These are phyloP conservation scores for Campoletis raptor DNA, from an alignment of 2,888 invertebrate genomes.

Conservation along the genomic window DNA sequence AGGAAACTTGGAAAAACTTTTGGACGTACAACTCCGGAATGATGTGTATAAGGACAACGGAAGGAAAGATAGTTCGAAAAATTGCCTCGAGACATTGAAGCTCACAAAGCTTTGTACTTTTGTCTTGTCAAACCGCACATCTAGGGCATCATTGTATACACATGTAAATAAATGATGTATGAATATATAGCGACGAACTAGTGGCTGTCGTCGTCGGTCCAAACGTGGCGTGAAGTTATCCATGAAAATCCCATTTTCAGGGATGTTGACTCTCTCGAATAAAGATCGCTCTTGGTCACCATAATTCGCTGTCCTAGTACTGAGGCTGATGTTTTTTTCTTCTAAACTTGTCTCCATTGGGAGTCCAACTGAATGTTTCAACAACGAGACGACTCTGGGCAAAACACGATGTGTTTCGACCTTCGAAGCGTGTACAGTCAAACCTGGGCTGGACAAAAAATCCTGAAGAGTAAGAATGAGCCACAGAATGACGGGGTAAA, in stretches of 20 bases:
- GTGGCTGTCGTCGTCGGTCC: slow-evolving; percentile 52
- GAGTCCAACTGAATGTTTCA: slow-evolving; percentile 33
- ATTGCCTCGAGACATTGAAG: neutral
- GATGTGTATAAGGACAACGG: slow-evolving; percentile 3
- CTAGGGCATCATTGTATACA: neutral
- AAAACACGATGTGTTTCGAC: slow-evolving; percentile 42
- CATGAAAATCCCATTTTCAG: slow-evolving; percentile 78
- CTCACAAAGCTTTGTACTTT: neutral
- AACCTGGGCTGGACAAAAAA: slow-evolving; percentile 4
- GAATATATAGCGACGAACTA: slow-evolving; percentile 1
- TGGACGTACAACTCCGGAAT: neutral
- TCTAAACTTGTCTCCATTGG: slow-evolving; percentile 46
- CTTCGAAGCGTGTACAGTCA: slow-evolving; percentile 39
- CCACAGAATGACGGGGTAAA: slow-evolving; percentile 60
- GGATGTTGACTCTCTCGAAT: slow-evolving; percentile 74
- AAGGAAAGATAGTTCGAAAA: neutral
- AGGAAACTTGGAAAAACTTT: neutral
- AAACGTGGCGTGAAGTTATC: slow-evolving; percentile 76
- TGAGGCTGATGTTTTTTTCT: slow-evolving; percentile 19
- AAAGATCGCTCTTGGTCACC: slow-evolving; percentile 71
- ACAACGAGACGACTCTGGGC: slow-evolving; percentile 21
- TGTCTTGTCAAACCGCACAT: neutral
- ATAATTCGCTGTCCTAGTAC: neutral
- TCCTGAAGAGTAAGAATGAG: slow-evolving; percentile 18
- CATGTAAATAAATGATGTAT: neutral